Conservation (phyloP, 2,113 vertebrate species). For the Aplodontia rufa region DNA sequence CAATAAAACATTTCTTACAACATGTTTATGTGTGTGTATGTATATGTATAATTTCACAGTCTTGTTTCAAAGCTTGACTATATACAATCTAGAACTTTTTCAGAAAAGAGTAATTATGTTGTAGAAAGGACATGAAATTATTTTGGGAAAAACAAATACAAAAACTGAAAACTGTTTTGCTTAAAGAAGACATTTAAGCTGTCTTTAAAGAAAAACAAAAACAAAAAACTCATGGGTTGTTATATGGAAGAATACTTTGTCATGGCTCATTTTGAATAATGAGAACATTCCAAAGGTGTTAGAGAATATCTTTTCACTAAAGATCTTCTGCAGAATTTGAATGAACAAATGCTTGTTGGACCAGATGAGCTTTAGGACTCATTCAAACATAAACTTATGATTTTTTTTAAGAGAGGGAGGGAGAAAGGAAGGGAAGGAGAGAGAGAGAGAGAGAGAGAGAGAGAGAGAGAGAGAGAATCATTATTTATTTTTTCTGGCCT, state of each 20-base stretch:
- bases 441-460: too few species aligned
- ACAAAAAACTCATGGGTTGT: neutral
- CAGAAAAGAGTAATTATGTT: neutral
- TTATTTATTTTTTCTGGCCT: too few species aligned
- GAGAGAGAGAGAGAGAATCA: too few species aligned
- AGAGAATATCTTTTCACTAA: neutral
- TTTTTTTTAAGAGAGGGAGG: too few species aligned
- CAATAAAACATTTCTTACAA: conserved; percentile 26
- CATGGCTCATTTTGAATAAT: conserved; percentile 11
- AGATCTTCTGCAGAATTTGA: neutral
- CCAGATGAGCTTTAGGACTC: neutral
- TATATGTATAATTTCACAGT: neutral
- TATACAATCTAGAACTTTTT: neutral
- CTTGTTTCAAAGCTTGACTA: neutral
- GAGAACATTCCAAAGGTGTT: neutral
- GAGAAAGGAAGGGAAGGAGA: too few species aligned
- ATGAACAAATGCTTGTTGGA: neutral
- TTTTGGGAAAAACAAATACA: neutral
- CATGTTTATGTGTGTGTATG: neutral
- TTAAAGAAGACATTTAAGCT: neutral
- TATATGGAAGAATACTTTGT: neutral
- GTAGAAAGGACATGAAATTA: neutral
- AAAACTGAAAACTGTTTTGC: conserved; percentile 9
- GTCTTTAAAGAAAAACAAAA: neutral
- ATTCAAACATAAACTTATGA: neutral